These are phyloP conservation scores for Drosophila azteca DNA, from an alignment of 1,140 invertebrate genomes.

Conservation along the genomic window DNA sequence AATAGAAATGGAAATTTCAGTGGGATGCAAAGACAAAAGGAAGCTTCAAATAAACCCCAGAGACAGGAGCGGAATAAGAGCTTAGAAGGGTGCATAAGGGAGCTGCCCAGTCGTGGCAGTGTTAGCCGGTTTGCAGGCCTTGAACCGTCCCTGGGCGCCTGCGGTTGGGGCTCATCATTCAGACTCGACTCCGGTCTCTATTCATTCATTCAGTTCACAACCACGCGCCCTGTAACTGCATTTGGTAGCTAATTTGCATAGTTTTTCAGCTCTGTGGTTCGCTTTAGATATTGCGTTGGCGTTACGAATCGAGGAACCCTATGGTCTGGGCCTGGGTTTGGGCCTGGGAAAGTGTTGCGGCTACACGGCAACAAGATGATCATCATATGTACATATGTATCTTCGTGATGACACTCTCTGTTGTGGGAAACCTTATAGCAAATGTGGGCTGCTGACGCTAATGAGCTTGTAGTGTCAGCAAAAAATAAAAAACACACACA, in stretches of 20 bases:
- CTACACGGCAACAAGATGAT: slow-evolving; percentile 27
- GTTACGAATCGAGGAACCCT: slow-evolving; percentile 54
- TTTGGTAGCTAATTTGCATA: slow-evolving; percentile 78
- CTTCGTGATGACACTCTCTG: slow-evolving; percentile 59
- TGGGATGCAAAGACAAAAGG: slow-evolving; percentile 19
- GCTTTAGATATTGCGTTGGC: slow-evolving; percentile 61
- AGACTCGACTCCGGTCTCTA: background rate
- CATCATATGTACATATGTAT: too few species aligned
- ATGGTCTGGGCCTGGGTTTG: slow-evolving; percentile 31
- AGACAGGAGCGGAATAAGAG: slow-evolving; percentile 1
- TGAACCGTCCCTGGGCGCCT: slow-evolving; percentile 34
- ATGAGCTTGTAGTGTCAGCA: slow-evolving; percentile 74
- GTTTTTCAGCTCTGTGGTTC: slow-evolving; percentile 41
- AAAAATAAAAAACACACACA: slow-evolving; percentile 23
- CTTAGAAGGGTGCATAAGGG: background rate
- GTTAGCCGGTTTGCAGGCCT: slow-evolving; percentile 6
- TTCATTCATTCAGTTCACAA: slow-evolving; percentile 52
- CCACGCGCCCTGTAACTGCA: slow-evolving; percentile 57
- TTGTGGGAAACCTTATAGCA: slow-evolving; percentile 72
- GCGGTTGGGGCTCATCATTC: too few species aligned
- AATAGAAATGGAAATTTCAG: slow-evolving; percentile 23
- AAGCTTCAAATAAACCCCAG: background rate
- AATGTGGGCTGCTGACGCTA: slow-evolving; percentile 71
- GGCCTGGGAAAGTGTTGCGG: slow-evolving; percentile 64
- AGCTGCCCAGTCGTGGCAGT: background rate